Conservation (phyloP, 2,888 invertebrate species). For the Herminia tarsipennalis region DNA sequence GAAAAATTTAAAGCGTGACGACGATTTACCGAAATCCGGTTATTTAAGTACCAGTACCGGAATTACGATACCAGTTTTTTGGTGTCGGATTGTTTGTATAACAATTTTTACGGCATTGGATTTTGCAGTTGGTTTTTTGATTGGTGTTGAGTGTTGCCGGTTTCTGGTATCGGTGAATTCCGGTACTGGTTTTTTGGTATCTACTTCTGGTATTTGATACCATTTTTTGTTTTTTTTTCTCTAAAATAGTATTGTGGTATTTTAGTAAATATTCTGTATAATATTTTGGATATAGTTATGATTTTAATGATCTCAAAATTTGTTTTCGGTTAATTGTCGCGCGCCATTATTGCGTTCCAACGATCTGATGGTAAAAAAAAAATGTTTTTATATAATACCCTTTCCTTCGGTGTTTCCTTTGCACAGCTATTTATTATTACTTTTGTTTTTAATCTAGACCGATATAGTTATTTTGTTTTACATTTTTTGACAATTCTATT, state of each 20-base stretch:
- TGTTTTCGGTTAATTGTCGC: constrained; percentile 60
- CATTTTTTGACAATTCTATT: constrained; percentile 39
- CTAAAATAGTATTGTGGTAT: constrained; percentile 8
- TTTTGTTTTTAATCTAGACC: constrained; percentile 41
- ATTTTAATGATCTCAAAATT: constrained; percentile 54
- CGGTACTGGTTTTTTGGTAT: constrained; percentile 18
- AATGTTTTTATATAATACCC: constrained; percentile 39
- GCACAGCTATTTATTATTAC: constrained; percentile 41
- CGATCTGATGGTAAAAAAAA: constrained; percentile 63
- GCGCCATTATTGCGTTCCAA: constrained; percentile 51
- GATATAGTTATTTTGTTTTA: constrained; percentile 37
- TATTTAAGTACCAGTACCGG: constrained; percentile 11
- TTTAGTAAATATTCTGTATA: constrained; percentile 3
- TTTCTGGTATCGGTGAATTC: constrained; percentile 20
- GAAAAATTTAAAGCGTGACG: constrained; percentile 18
- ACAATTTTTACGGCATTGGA: constrained; percentile 26
- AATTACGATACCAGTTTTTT: constrained; percentile 14
- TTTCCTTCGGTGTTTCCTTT: constrained; percentile 37
- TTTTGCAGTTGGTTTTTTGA: constrained; percentile 15
- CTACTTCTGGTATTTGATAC: constrained; percentile 29
- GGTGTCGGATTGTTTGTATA: constrained; percentile 7
- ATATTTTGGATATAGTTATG: constrained; percentile 14
- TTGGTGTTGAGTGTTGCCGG: constrained; percentile 12
- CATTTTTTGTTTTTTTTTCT: constrained; percentile 23
- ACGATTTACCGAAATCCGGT: constrained; percentile 42